phyloP scores from a whole-genome alignment of 1,140 invertebrate species.

The Adoxophyes honmai region DNA sequence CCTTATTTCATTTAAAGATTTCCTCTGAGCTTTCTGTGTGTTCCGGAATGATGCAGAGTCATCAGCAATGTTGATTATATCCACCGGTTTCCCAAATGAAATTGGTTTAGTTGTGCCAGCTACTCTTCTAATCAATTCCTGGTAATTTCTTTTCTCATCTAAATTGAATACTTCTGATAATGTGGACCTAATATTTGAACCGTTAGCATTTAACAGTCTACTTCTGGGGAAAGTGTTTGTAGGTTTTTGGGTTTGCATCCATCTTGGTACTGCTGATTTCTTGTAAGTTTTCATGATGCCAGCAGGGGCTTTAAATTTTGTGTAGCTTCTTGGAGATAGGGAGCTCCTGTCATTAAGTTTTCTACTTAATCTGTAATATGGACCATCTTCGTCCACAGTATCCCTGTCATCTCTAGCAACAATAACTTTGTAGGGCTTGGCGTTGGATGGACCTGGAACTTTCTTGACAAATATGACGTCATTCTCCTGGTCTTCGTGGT shows the following conservation, averaged over 20 bases:
- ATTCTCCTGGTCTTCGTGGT: constrained; percentile 37
- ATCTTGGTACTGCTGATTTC: constrained; percentile 49
- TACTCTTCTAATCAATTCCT: constrained; percentile 60
- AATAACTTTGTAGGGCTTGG: constrained; percentile 50
- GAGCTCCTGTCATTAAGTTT: constrained; percentile 40
- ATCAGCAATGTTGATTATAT: constrained; percentile 51
- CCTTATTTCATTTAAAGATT: constrained; percentile 51
- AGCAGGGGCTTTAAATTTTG: constrained; percentile 49
- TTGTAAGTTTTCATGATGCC: constrained; percentile 61
- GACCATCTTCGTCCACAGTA: constrained; percentile 25
- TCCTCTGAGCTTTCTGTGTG: constrained; percentile 52
- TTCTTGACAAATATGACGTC: constrained; percentile 63
- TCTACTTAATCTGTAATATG: constrained; percentile 44
- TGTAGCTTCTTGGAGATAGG: constrained; percentile 44
- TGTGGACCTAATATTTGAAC: constrained; percentile 44
- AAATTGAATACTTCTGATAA: constrained; percentile 69
- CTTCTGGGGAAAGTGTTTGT: constrained; percentile 39
- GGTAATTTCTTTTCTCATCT: constrained; percentile 69
- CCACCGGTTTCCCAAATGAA: constrained; percentile 31
- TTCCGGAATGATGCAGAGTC: constrained; percentile 51
- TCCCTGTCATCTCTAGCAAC: constrained; percentile 32
- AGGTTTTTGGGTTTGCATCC: constrained; percentile 47
- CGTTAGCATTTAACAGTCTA: constrained; percentile 47
- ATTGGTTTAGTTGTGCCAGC: constrained; percentile 36
- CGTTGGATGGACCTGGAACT: constrained; percentile 33